These are phyloP conservation scores for Muscidifurax raptorellus DNA, from an alignment of 1,140 invertebrate genomes.

Conservation along the genomic window DNA sequence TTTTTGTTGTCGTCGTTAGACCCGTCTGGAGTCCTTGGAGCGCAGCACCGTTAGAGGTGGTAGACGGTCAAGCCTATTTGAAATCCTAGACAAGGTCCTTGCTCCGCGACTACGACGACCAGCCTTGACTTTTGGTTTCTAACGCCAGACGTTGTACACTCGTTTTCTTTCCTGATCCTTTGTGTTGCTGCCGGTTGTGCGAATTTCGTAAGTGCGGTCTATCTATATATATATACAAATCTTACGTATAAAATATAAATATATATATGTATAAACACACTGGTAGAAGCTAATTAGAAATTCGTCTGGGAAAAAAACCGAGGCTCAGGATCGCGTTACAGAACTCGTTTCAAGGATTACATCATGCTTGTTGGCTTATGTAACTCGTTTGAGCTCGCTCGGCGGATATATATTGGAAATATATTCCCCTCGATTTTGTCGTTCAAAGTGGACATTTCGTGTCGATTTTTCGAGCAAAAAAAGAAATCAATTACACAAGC, in stretches of 20 bases:
- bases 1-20: conserved; percentile 2
- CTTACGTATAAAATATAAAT: too few relatives aligned
- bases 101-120: conserved; percentile 17
- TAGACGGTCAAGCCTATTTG: conserved; percentile 66
- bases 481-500: too few relatives aligned
- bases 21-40: conserved; percentile 31
- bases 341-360: conserved; percentile 22
- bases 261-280: conserved; percentile 3
- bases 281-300: not conserved
- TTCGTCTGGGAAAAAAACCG: conserved; percentile 19
- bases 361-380: not conserved
- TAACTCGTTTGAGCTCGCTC: not conserved
- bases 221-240: not conserved
- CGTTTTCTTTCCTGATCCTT: not conserved
- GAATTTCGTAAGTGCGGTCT: not conserved
- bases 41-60: conserved; percentile 68
- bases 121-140: conserved; percentile 62
- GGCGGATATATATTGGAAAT: not conserved
- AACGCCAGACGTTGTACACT: conserved; percentile 60
- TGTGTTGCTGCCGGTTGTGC: not conserved
- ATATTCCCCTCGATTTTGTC: not conserved
- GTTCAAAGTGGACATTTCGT: not conserved
- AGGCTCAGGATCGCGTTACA: not conserved
- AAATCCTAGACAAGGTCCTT: conserved; percentile 51
- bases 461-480: too few relatives aligned